These are phyloP conservation scores for Penaeus chinensis DNA, from an alignment of 1,140 invertebrate genomes.

Conservation along the genomic window DNA sequence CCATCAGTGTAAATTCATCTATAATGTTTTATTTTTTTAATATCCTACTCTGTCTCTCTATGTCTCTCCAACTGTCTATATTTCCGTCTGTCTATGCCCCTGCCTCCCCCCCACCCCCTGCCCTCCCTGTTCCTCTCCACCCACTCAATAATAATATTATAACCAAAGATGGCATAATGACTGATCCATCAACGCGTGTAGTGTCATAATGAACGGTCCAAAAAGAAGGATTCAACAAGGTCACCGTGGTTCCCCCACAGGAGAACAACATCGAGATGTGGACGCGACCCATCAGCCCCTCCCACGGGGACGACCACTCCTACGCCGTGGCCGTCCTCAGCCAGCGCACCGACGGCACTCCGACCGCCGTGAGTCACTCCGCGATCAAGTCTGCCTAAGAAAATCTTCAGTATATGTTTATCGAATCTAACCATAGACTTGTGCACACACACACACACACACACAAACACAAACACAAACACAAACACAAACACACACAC, in stretches of 20 bases:
- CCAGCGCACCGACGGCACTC: slow-evolving; percentile 88
- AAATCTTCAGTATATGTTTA: no score
- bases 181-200: not conserved
- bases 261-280: slow-evolving; percentile 93
- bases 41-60: not conserved
- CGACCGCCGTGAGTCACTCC: slow-evolving; percentile 77
- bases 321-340: slow-evolving; percentile 90
- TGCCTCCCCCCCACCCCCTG: not conserved
- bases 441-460: not conserved
- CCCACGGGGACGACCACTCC: slow-evolving; percentile 84
- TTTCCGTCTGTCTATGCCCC: not conserved
- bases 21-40: no score
- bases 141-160: not conserved
- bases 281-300: slow-evolving; percentile 86
- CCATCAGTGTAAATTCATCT: no score
- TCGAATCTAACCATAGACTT: not conserved
- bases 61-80: not conserved
- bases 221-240: slow-evolving; percentile 65
- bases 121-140: not conserved
- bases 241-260: slow-evolving; percentile 71
- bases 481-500: not conserved
- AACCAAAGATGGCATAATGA: not conserved
- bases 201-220: not conserved
- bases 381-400: not conserved
- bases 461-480: not conserved